Conservation (phyloP, 2,888 invertebrate genomes). For the Myathropa florea region DNA sequence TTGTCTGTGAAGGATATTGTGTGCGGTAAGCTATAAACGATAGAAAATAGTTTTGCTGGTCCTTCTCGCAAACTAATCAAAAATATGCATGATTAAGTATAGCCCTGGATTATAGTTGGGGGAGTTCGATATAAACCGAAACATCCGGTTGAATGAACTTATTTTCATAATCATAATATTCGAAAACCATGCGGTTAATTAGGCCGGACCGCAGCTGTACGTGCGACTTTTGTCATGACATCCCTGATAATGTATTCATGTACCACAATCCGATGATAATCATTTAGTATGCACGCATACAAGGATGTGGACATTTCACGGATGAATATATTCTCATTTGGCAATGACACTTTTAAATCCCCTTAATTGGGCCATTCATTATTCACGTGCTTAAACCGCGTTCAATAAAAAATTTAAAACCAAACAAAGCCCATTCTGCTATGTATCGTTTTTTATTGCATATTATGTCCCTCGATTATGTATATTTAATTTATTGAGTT, state of each 20-base stretch:
- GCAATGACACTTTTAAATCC: slow-evolving; percentile 6
- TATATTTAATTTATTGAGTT: slow-evolving; percentile 26
- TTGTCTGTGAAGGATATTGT: not conserved
- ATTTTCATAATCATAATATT: not conserved
- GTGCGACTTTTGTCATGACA: not conserved
- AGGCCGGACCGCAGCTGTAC: not conserved
- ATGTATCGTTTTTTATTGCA: slow-evolving; percentile 15
- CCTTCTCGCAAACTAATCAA: not conserved
- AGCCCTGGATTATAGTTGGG: not conserved
- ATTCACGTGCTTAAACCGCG: slow-evolving; percentile 26
- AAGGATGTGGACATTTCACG: not conserved
- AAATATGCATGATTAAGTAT: not conserved
- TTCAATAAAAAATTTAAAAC: slow-evolving; percentile 23
- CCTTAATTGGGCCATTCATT: slow-evolving; percentile 16
- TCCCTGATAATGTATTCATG: not conserved
- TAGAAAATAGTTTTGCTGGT: not conserved
- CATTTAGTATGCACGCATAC: not conserved
- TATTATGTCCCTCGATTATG: slow-evolving; percentile 52
- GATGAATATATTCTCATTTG: not conserved
- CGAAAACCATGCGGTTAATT: not conserved
- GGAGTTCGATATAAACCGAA: not conserved
- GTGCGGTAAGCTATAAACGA: not conserved
- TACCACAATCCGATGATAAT: not conserved
- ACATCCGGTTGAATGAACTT: not conserved
- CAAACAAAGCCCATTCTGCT: not conserved